Conservation (phyloP, 2,888 invertebrate species). For the Ectemnius lituratus region DNA sequence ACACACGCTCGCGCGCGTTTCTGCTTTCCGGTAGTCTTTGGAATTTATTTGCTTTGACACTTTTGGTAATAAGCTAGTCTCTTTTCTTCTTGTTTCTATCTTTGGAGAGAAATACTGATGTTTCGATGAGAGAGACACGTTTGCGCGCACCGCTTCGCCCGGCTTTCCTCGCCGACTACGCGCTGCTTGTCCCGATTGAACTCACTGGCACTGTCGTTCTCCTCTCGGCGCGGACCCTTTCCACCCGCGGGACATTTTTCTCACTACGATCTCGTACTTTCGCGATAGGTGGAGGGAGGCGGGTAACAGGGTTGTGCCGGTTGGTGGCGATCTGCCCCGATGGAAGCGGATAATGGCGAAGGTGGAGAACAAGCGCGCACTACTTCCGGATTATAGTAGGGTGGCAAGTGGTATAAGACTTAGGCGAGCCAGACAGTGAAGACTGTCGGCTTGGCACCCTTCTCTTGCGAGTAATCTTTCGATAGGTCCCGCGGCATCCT, state of each 20-base stretch:
- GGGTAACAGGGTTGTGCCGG: too few species aligned
- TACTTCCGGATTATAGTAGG: slow-evolving; percentile 19
- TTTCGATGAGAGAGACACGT: background rate
- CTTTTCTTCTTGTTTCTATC: slow-evolving; percentile 18
- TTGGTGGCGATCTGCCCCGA: too few species aligned
- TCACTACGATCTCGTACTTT: slow-evolving; percentile 17
- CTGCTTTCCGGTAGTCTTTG: too few species aligned
- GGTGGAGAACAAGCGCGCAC: slow-evolving; percentile 13
- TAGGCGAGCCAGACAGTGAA: slow-evolving; percentile 32
- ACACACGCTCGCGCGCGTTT: too few species aligned
- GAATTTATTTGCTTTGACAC: too few species aligned
- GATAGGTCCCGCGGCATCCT: slow-evolving; percentile 41
- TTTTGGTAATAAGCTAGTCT: background rate
- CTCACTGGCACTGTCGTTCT: slow-evolving; percentile 43
- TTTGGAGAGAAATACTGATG: slow-evolving; percentile 54
- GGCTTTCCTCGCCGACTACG: background rate
- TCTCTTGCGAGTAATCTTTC: slow-evolving; percentile 21
- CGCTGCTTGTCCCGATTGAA: slow-evolving; percentile 1
- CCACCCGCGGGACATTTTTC: slow-evolving; percentile 17
- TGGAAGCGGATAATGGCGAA: too few species aligned
- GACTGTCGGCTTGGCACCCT: slow-evolving; percentile 30
- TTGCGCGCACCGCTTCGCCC: background rate
- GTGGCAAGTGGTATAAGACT: background rate
- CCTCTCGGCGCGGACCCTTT: slow-evolving; percentile 25
- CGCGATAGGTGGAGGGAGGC: background rate